Percentiles rank a stretch among this genome's conserved stretches.
Conservation (phyloP, 2,797 vertebrate genomes). For the Heliangelus exortis region DNA sequence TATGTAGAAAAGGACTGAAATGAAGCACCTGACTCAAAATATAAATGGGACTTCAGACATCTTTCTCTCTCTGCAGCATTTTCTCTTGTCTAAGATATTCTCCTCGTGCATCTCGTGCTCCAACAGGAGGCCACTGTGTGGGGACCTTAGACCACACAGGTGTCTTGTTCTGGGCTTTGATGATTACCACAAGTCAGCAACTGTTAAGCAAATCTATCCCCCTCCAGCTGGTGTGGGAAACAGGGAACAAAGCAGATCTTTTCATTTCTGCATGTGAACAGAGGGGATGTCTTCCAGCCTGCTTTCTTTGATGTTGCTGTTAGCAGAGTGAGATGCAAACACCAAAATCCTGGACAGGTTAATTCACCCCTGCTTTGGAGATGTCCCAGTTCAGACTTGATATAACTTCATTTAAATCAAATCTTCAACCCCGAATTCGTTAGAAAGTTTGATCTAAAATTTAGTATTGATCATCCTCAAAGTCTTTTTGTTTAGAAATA, state of each 20-base stretch:
- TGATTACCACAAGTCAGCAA: neutral
- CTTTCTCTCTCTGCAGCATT: neutral
- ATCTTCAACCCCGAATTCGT: neutral
- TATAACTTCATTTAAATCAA: neutral
- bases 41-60: neutral
- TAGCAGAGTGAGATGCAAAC: neutral
- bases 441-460: neutral
- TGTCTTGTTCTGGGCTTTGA: neutral
- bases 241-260: neutral
- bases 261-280: neutral
- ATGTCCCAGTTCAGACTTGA: neutral
- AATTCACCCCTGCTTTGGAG: neutral
- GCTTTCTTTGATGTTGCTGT: neutral
- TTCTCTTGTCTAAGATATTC: neutral
- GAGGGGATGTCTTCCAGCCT: neutral
- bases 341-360: neutral
- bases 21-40: neutral
- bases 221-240: neutral
- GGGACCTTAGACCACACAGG: neutral
- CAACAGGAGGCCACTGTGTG: neutral
- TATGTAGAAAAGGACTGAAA: neutral
- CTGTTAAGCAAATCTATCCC: neutral
- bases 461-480: neutral
- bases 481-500: neutral
- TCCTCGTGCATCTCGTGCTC: accelerated